phyloP scores from a whole-genome alignment of 2,113 vertebrate species.

The human region DNA sequence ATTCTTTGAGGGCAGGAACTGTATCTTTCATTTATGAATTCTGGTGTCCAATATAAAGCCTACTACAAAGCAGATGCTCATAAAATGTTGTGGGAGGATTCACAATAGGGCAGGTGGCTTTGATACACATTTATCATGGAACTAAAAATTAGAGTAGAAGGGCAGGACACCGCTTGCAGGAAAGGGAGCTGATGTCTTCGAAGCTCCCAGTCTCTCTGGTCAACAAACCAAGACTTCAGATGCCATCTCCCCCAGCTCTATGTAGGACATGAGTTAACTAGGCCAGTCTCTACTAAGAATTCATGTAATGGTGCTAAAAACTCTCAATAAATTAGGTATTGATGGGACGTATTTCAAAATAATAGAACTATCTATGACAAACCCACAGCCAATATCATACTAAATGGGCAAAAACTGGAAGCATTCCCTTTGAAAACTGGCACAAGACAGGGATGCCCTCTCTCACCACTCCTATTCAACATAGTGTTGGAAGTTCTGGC shows the following conservation, averaged over 20 bases:
- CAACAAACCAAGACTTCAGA: not conserved
- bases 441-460: no score
- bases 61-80: not conserved
- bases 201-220: not conserved
- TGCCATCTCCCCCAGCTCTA: not conserved
- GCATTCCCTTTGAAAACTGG: no score
- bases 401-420: no score
- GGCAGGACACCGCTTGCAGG: not conserved
- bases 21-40: not conserved
- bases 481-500: no score
- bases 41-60: not conserved
- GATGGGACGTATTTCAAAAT: no score
- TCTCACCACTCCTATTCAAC: no score
- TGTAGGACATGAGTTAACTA: not conserved
- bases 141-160: not conserved
- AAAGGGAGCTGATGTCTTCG: not conserved
- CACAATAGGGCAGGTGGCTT: not conserved
- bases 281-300: not conserved
- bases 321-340: no score
- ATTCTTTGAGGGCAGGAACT: not conserved
- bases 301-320: no score
- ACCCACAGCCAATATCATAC: no score
- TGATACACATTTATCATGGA: not conserved
- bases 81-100: not conserved
- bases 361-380: no score